Percentiles rank a stretch among this genome's conserved stretches.
Conservation (phyloP, 2,113 vertebrate genomes). For the Cyanocitta stelleri region DNA sequence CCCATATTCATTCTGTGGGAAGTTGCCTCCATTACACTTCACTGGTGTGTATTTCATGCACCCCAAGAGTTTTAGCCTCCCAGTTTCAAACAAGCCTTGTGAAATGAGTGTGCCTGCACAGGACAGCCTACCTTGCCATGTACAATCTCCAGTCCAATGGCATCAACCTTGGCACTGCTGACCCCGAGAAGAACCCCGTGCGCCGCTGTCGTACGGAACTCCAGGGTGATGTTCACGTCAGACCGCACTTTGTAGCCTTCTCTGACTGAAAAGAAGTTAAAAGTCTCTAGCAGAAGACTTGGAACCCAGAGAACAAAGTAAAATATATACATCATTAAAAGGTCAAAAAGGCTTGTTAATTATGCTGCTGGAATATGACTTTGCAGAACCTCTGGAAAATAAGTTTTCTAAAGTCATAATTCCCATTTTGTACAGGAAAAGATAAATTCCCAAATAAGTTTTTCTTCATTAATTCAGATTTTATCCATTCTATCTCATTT, state of each 20-base stretch:
- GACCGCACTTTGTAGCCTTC: slow-evolving; percentile 91
- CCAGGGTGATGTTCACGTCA: slow-evolving; percentile 82
- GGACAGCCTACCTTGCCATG: slow-evolving; percentile 81
- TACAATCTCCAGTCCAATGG: slow-evolving; percentile 89
- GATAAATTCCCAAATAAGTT: neutral
- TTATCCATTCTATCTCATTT: neutral
- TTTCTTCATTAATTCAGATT: neutral
- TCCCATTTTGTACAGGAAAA: neutral
- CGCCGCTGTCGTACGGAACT: slow-evolving; percentile 79
- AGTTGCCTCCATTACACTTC: neutral
- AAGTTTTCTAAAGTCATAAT: neutral
- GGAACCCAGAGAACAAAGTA: neutral
- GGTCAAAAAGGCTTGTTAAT: neutral
- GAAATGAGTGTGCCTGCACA: neutral
- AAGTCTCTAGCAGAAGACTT: neutral
- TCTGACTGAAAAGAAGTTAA: slow-evolving; percentile 72
- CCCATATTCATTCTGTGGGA: neutral
- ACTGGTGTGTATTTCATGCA: neutral
- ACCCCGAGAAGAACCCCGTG: slow-evolving; percentile 84
- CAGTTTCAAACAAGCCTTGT: neutral
- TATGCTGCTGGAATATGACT: neutral
- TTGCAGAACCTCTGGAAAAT: neutral
- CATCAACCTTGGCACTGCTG: slow-evolving; percentile 91
- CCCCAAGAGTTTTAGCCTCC: neutral
- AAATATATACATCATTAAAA: neutral